Base-by-base conservation (phyloP, 2,113 vertebrate species). In the Tupaia tana region DNA sequence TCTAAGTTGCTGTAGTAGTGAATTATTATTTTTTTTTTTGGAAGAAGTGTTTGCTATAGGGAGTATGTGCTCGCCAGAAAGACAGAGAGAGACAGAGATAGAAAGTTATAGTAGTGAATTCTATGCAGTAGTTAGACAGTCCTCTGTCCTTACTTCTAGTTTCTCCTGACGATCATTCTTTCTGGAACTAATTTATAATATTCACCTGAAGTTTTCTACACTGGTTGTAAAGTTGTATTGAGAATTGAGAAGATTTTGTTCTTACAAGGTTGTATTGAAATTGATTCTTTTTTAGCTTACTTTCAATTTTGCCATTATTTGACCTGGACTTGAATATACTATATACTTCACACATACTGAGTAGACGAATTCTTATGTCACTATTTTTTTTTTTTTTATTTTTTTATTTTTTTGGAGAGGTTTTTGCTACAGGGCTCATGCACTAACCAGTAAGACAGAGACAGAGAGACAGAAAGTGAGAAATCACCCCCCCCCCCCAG, bases 271-370 rank as follows among this genome's bases (percentile, higher is more conserved):
- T 82, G 9, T 31, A 63, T 20, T 90, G 43, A 85, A 74, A 84
- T 80, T 59, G 43, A 81, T 87, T 84, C 58, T 16, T 84, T 70
- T 93, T 90, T 71, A 80, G 20, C 15, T 95, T 69, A 66, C 5
- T 67, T 92, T 96, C 59, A 43, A 75, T 89, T 83, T 79, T 96
- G 43, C 14, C 29, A 14, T 73, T 87, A 81, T 89, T 85, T 94
- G 86, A 91, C n/a, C 75, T 91, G 22, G 31, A 31, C 34, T 64
- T 93, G 80, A 93, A 79, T 77, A 27, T 67, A 54, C 25, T 94
- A 79, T 77, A 27, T 67, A 54, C 25, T 94, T 89, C 83, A 56
- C 34, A 67, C 71, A 74, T 9, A 12, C 24, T 69, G 29, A 95
- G 64, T 63, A 82, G 86, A 86, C 34, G 82, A 58, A 79, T 59